phyloP scores from a whole-genome alignment of 1,140 invertebrate species.

The Lasaia peninsularis region DNA sequence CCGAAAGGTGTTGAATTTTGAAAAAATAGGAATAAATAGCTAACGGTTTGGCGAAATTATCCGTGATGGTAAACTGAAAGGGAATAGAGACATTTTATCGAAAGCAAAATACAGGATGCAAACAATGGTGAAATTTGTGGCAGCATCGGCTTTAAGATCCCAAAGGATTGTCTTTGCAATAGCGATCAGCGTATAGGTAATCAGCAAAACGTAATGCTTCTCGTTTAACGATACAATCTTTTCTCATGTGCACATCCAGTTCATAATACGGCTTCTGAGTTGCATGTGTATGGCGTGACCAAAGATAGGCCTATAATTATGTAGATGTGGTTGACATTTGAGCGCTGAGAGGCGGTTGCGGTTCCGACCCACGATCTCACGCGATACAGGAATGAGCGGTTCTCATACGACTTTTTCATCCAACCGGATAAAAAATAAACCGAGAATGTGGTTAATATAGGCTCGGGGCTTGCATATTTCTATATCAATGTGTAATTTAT shows the following conservation, averaged over 20 bases:
- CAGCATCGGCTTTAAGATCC: no score
- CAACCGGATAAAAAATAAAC: slow-evolving; percentile 14
- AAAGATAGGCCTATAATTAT: slow-evolving; percentile 53
- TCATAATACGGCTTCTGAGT: slow-evolving; percentile 30
- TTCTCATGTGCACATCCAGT: slow-evolving; percentile 1
- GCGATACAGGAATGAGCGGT: slow-evolving; percentile 59
- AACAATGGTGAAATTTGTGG: no score
- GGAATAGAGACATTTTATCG: no score
- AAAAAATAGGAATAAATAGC: no score
- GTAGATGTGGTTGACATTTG: slow-evolving; percentile 62
- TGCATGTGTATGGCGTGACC: slow-evolving; percentile 40
- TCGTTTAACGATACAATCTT: not conserved
- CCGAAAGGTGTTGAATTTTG: no score
- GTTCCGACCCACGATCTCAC: slow-evolving; percentile 44
- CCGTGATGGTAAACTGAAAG: no score
- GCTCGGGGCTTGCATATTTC: slow-evolving; percentile 32
- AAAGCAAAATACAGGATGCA: no score
- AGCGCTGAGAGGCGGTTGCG: slow-evolving; percentile 39
- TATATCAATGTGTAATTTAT: slow-evolving; percentile 54
- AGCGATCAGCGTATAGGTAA: no score
- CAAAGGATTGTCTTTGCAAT: no score
- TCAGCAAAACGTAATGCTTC: not conserved
- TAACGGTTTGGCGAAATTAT: no score
- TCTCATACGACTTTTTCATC: slow-evolving; percentile 24
- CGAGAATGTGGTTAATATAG: slow-evolving; percentile 21